phyloP scores from a whole-genome alignment of 92 coral and sea anemone genomes.

The Palythoa grandis region DNA sequence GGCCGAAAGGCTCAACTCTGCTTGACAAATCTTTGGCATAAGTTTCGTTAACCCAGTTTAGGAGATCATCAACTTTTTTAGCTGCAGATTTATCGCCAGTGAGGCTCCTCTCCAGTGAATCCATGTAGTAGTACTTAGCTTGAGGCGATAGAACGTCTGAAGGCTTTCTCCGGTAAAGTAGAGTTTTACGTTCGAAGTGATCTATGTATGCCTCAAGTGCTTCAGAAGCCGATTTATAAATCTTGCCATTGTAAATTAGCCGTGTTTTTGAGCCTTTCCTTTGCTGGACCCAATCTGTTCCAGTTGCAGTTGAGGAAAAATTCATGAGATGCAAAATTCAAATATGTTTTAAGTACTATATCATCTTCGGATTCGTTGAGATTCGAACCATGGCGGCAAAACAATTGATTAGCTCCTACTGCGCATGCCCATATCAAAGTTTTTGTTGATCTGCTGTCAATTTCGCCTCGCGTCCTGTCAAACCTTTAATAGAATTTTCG shows the following conservation, averaged over 20 bases:
- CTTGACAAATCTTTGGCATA: constrained; percentile 83
- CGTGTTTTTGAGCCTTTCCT: constrained; percentile 45
- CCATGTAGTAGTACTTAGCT: constrained; percentile 90
- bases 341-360: constrained; percentile 51
- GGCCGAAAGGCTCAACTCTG: constrained; percentile 84
- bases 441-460: constrained; percentile 35
- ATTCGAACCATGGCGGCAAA: constrained; percentile 97
- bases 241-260: constrained; percentile 48
- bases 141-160: constrained; percentile 88
- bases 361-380: constrained; percentile 64
- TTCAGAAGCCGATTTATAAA: constrained; percentile 82
- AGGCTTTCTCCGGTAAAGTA: constrained; percentile 63
- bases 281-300: constrained; percentile 51
- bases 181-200: constrained; percentile 76
- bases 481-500: constrained; percentile 39
- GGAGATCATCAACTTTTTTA: constrained; percentile 82
- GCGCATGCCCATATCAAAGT: constrained; percentile 66
- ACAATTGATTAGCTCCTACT: constrained; percentile 53
- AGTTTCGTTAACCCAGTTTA: constrained; percentile 90
- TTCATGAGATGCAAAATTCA: constrained; percentile 87
- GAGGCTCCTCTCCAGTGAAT: constrained; percentile 78
- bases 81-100: constrained; percentile 74
- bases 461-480: constrained; percentile 70
- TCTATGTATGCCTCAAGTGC: constrained; percentile 93
- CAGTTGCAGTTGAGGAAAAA: constrained; percentile 63